Percentiles rank a stretch among this genome's conserved stretches.
Evolutionary conservation across 2,888 invertebrate species (phyloP).

Genomic region (Dryococelus australis): DNA sequence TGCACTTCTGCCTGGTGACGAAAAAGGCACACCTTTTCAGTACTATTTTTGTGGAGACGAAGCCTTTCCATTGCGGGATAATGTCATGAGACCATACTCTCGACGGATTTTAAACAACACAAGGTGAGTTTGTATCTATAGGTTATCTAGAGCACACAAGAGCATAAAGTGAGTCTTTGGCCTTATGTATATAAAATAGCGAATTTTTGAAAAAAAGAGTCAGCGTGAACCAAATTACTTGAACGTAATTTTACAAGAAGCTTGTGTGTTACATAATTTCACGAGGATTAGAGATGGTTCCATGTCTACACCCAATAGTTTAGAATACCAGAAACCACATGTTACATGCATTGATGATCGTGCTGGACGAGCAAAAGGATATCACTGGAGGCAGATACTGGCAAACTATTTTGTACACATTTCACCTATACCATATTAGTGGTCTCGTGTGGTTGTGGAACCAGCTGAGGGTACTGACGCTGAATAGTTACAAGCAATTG

Average conservation of each 20-base stretch:
- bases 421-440: too few species aligned
- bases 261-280: background rate
- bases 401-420: too few species aligned
- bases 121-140: constrained; percentile 38
- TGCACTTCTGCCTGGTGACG: background rate
- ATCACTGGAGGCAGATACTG: too few species aligned
- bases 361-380: too few species aligned
- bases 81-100: constrained; percentile 38
- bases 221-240: background rate
- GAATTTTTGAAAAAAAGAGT: constrained; percentile 27
- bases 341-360: too few species aligned
- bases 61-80: constrained; percentile 29
- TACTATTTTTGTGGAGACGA: too few species aligned
- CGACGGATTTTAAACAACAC: constrained; percentile 31
- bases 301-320: too few species aligned
- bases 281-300: too few species aligned
- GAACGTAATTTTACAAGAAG: constrained; percentile 25
- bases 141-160: constrained; percentile 38
- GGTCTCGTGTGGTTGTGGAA: too few species aligned
- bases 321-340: too few species aligned
- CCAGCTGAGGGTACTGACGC: too few species aligned
- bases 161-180: constrained; percentile 40
- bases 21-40: constrained; percentile 18
- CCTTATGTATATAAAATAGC: constrained; percentile 33
- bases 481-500: too few species aligned